Percentiles rank a stretch among this genome's conserved stretches.
Conservation (phyloP, 2,797 vertebrate genomes). For the Karalla daura region DNA sequence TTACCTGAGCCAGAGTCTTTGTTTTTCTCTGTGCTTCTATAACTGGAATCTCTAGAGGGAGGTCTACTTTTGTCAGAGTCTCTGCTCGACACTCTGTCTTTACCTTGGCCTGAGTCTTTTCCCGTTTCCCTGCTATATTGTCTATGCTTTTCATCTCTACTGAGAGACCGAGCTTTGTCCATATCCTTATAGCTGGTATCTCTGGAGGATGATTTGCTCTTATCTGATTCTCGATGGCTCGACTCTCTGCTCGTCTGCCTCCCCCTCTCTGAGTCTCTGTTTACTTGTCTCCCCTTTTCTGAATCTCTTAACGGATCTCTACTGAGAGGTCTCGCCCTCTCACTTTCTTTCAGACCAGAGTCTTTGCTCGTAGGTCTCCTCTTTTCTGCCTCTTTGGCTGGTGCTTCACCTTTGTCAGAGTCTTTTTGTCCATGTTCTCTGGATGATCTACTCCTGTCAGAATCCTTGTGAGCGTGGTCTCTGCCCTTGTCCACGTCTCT, state of each 20-base stretch:
- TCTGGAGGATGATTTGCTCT: slow-evolving; percentile 67
- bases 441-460: slow-evolving; percentile 65
- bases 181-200: slow-evolving; percentile 66
- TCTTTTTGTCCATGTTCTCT: slow-evolving; percentile 71
- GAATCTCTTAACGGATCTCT: slow-evolving; percentile 69
- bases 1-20: slow-evolving; percentile 77
- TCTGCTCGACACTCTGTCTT: slow-evolving; percentile 73
- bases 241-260: slow-evolving; percentile 66
- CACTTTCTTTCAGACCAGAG: slow-evolving; percentile 65
- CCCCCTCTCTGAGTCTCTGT: slow-evolving; percentile 70
- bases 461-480: slow-evolving; percentile 69
- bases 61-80: slow-evolving; percentile 73
- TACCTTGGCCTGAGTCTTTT: slow-evolving; percentile 71
- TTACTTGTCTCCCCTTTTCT: slow-evolving; percentile 71
- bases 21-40: slow-evolving; percentile 76
- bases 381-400: slow-evolving; percentile 76
- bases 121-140: slow-evolving; percentile 71
- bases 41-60: slow-evolving; percentile 72
- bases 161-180: slow-evolving; percentile 65
- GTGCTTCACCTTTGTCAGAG: slow-evolving; percentile 58
- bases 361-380: slow-evolving; percentile 64
- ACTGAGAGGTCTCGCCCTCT: slow-evolving; percentile 59
- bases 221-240: slow-evolving; percentile 71
- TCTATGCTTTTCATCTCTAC: slow-evolving; percentile 71
- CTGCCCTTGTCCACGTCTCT: slow-evolving; percentile 73